Base-by-base conservation (phyloP, 2,888 invertebrate species). In the Tachystola acroxantha region DNA sequence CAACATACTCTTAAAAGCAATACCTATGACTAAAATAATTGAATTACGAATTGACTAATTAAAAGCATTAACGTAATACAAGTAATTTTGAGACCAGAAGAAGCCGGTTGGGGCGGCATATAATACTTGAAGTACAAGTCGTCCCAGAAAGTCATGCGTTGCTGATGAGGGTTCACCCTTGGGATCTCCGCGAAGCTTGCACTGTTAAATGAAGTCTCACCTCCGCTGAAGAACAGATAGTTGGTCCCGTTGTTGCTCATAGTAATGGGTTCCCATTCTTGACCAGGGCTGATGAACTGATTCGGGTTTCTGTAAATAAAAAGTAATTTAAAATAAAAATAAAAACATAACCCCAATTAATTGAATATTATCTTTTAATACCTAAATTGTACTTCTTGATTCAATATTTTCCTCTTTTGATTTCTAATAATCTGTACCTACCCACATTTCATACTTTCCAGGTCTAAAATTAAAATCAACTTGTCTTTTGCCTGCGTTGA, bases 61-160 rank as follows among this genome's bases (percentile, higher is more conserved):
- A 57, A 11, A 10, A 66, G 34, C 31, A 58, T 33, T 9, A 52
- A 40, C n/a, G 57, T 19, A 22, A 58, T 24, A 36, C 30, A 11
- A 12, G 30, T 10, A n/a, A 32, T 4, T 10, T 13, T 32, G 7
- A 9, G 9, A 2, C 20, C 26, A 7, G 39, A 26, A 0, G 57
- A 62, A 2, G 56, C 43, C 0, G 55, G 26, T 3, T 7, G 35
- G 1, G 74, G 75, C 28, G 59, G 40, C n/a, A 46, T 50, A 33
- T 76, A 73, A 43, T 67, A 61, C 2, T 43, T 46, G 1, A 39
- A 13, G 37, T 71, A 65, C 7, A 73, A 42, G 14, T 45, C 46
- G 26, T 53, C 49, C 76, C 76, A 76, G 45, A 71, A 63, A 0
- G 40, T 39, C 52, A 68, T 72, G 0, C 64, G 50, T 10, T 56